Conservation (phyloP, 2,797 vertebrate species). For the Epinephelus awoara region DNA sequence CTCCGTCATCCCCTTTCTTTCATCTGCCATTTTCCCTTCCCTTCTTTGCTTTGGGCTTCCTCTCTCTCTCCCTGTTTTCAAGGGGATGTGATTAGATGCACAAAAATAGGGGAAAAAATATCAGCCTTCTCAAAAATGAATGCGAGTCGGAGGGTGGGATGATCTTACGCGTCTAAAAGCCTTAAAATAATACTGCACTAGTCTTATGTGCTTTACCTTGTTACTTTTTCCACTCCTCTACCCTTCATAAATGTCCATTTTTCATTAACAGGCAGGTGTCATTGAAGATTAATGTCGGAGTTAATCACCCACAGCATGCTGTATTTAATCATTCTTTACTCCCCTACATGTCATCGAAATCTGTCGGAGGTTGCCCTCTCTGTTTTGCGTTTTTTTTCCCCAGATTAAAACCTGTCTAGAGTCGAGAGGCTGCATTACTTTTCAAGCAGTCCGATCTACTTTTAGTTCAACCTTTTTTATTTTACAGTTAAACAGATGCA, state of each 20-base stretch:
- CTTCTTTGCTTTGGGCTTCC: constrained; percentile 57
- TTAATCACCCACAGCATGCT: constrained; percentile 69
- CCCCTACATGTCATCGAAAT: constrained; percentile 53
- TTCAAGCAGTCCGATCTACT: constrained; percentile 1
- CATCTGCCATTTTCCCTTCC: constrained; percentile 62
- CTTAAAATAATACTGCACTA: not conserved
- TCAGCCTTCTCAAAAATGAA: constrained; percentile 27
- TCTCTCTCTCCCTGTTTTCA: constrained; percentile 48
- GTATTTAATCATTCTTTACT: constrained; percentile 72
- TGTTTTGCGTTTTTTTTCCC: constrained; percentile 25
- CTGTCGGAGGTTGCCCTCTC: constrained; percentile 41
- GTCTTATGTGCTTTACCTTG: not conserved
- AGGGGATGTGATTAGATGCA: constrained; percentile 53
- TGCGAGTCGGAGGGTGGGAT: not conserved
- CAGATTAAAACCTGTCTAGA: constrained; percentile 29
- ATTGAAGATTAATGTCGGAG: constrained; percentile 73
- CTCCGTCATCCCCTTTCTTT: constrained; percentile 64
- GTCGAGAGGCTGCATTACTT: constrained; percentile 2
- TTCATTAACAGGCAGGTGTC: constrained; percentile 74
- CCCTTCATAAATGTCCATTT: constrained; percentile 51
- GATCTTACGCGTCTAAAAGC: not conserved
- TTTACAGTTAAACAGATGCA: not conserved
- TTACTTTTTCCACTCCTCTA: constrained; percentile 13
- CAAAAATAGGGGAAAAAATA: constrained; percentile 20
- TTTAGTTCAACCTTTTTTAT: constrained; percentile 1